Evolutionary conservation across 2,888 invertebrate species (phyloP).

Genomic region (Perizoma affinitatum): DNA sequence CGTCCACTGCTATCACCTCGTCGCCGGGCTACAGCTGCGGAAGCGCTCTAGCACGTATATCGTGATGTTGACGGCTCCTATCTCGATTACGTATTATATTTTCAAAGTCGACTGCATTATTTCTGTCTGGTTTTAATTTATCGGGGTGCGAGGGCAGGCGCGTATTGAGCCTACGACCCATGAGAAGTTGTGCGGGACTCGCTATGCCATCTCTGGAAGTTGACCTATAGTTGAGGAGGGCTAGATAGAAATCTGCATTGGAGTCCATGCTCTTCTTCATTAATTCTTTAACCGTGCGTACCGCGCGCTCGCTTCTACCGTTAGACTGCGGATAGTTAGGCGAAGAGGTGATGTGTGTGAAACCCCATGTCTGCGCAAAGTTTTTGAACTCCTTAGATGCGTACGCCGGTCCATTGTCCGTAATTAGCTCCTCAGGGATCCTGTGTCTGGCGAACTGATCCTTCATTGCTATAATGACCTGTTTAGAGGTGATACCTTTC

Average conservation of each 20-base stretch:
- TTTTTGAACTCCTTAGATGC: no score
- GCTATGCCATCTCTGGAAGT: neutral
- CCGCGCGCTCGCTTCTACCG: slow-evolving; percentile 10
- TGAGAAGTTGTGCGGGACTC: neutral
- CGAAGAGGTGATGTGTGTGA: no score
- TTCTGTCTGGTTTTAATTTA: neutral
- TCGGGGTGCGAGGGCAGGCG: neutral
- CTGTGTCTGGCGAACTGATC: slow-evolving; percentile 33
- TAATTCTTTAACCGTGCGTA: slow-evolving; percentile 23
- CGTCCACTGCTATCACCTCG: neutral
- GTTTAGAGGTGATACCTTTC: neutral
- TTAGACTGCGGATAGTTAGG: neutral
- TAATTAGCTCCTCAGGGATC: slow-evolving; percentile 18
- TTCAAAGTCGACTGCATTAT: neutral
- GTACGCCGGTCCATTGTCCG: no score
- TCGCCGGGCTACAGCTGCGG: neutral
- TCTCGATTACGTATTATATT: neutral
- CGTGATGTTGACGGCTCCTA: neutral
- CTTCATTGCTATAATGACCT: slow-evolving; percentile 25
- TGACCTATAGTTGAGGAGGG: neutral
- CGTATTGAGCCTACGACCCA: neutral
- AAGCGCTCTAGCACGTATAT: no score
- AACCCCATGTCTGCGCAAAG: no score
- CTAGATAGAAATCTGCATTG: neutral
- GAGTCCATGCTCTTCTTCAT: slow-evolving; percentile 12